Base-by-base conservation (phyloP, 1,140 invertebrate genomes). In the Dreissena rostriformis region DNA sequence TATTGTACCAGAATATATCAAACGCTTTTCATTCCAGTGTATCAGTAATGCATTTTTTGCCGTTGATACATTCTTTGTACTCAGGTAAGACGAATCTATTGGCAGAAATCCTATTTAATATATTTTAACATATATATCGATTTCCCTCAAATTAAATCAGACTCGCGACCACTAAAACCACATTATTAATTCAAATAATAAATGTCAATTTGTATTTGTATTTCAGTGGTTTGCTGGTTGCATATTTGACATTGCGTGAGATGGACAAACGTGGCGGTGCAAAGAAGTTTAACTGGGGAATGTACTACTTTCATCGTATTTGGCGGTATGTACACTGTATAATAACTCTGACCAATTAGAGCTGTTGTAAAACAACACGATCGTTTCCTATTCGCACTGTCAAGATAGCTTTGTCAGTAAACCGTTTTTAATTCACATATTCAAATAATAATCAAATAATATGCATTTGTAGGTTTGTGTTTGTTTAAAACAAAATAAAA, bases 11-110 rank as follows among this genome's bases (percentile, higher is more conserved):
- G 49, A 74, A n/a, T 52, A 57, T 17, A 61, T 75, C 7, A 81
- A 86, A 22, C 75, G 75, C 22, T 89, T 87, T 86, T 86, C 82
- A 14, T 90, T 91, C 66, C 88, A 89, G 78, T 89, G 88, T 14
- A 87, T 93, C 19, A 19, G 86, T 75, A 98, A 97, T 91, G 97
- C 97, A 10, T 97, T 97, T 2, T 97, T 97, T 91, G 97, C 97
- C 63, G 97, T 98, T n/a, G 97, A 98, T 91, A 97, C 97, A 10
- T 98, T 98, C 94, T 98, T 98, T 94, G 97, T 97, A 2, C 80
- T 92, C 49, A 90, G 90, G 90, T 91, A 79, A 55, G 57, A 1
- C n/a, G 22, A 63, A 17, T 49, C 19, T n/a, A n/a, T 73, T 4
- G 28, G 7, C 49, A 19, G 29, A n/a, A 15, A 26, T 26, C 15